Base-by-base conservation (phyloP, 2,113 vertebrate species). In the Rousettus leschenaultii region DNA sequence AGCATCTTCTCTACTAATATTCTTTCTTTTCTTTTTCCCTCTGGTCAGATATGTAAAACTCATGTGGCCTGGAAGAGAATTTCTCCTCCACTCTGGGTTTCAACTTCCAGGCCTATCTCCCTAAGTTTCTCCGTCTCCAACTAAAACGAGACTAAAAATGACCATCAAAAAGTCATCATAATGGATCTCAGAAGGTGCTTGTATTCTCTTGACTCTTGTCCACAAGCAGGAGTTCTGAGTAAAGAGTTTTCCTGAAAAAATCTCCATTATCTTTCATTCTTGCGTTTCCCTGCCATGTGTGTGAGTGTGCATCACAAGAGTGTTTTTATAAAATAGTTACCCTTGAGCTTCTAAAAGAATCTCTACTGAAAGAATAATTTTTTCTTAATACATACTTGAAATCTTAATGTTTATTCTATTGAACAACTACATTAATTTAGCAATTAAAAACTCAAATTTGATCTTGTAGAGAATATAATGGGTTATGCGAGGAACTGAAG, bases 11-110 rank as follows among this genome's bases (percentile, higher is more conserved):
- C 24, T 35, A 91, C 48, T 91, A 53, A 79, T 70, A 4, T 63
- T 70, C 5, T 63, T 33, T 73, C 33, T 93, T 90, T 66, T 80
- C 26, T 65, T 92, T 77, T 98, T 97, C 63, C 89, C 97, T 96
- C 97, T 98, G 97, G 87, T 89, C 94, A 99, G 99, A 99, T 97
- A 98, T 99, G 90, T 99, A 98, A 99, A 98, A 97, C 75, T 71
- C 90, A 1, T 94, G 82, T 12, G 6, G 33, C 97, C 97, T 96
- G 93, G 97, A 98, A 98, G 90, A 59, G 96, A 91, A 97, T 96
- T 97, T 98, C 97, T 97, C 89, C 95, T 97, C 96, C 93, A 83
- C 57, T 93, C 91, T 92, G n/a, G 95, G 26, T 53, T 97, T 98
- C 96, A 95, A 86, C 96, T 97, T 86, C 61, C 14, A 57, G 71